Evolutionary conservation across 2,888 invertebrate species (phyloP).

Genomic region (Scaptomyza flava): DNA sequence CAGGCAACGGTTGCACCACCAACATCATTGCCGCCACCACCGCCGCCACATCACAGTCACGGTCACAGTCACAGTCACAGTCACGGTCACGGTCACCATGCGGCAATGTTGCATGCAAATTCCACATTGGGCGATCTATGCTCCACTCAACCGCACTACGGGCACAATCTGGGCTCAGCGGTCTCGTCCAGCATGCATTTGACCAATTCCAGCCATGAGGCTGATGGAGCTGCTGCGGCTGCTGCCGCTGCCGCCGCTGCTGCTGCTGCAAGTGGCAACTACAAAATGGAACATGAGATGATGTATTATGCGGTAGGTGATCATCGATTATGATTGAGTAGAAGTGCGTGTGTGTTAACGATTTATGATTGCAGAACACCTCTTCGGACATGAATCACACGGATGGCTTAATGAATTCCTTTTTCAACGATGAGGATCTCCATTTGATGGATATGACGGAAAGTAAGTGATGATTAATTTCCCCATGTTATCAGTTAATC

Average conservation of each 20-base stretch:
- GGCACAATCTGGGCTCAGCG: constrained; percentile 89
- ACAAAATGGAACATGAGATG: constrained; percentile 91
- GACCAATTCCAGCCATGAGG: constrained; percentile 90
- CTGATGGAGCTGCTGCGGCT: constrained; percentile 89
- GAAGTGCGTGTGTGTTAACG: neutral
- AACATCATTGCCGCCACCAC: constrained; percentile 69
- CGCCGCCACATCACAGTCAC: constrained; percentile 78
- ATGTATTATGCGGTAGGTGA: constrained; percentile 91
- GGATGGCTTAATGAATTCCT: constrained; percentile 94
- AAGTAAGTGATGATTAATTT: constrained; percentile 86
- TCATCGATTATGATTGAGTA: constrained; percentile 21
- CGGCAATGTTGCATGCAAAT: constrained; percentile 84
- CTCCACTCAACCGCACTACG: constrained; percentile 84
- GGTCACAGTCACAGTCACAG: constrained; percentile 12
- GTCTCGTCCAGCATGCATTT: constrained; percentile 92
- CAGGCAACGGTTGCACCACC: constrained; percentile 74
- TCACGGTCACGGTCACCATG: constrained; percentile 84
- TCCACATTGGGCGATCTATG: constrained; percentile 85
- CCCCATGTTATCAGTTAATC: neutral
- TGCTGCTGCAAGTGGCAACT: constrained; percentile 82
- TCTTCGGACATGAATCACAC: constrained; percentile 90
- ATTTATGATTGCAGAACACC: constrained; percentile 84
- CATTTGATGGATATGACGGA: constrained; percentile 97
- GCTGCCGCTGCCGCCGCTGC: constrained; percentile 84
- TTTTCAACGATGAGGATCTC: constrained; percentile 94